Percentiles rank a stretch among this genome's conserved stretches.
Conservation (phyloP, 2,797 vertebrate genomes). For the Anguilla megastoma region DNA sequence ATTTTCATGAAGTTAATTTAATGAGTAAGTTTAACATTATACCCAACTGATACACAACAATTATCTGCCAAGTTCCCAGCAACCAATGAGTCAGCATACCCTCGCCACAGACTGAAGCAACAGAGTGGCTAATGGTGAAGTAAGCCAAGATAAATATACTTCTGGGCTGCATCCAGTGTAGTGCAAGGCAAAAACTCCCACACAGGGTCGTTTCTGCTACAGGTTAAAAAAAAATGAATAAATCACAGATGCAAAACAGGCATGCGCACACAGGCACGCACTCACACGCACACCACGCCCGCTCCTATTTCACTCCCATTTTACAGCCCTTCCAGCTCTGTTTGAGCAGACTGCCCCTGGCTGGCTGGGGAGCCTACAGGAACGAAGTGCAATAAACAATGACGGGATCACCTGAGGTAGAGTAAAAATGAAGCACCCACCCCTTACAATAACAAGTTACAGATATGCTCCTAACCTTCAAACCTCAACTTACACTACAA, state of each 20-base stretch:
- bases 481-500: background rate
- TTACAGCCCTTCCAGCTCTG: background rate
- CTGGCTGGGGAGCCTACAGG: background rate
- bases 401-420: background rate
- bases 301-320: background rate
- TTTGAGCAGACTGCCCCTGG: background rate
- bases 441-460: background rate
- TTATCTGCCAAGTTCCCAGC: background rate
- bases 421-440: background rate
- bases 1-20: background rate
- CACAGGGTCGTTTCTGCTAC: background rate
- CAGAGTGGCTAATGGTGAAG: background rate
- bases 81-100: slow-evolving; percentile 10
- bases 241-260: background rate
- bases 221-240: background rate
- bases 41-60: slow-evolving; percentile 8
- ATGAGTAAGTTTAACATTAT: background rate
- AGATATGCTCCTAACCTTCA: background rate
- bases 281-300: background rate
- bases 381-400: background rate
- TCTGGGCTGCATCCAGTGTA: background rate
- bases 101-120: background rate
- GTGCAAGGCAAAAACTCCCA: background rate
- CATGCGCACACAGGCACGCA: background rate
- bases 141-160: slow-evolving; percentile 24